Percentiles rank a stretch among this genome's conserved stretches.
These are phyloP conservation scores for Sycophaga agraensis DNA, from an alignment of 1,140 invertebrate genomes.

Conservation along the genomic window DNA sequence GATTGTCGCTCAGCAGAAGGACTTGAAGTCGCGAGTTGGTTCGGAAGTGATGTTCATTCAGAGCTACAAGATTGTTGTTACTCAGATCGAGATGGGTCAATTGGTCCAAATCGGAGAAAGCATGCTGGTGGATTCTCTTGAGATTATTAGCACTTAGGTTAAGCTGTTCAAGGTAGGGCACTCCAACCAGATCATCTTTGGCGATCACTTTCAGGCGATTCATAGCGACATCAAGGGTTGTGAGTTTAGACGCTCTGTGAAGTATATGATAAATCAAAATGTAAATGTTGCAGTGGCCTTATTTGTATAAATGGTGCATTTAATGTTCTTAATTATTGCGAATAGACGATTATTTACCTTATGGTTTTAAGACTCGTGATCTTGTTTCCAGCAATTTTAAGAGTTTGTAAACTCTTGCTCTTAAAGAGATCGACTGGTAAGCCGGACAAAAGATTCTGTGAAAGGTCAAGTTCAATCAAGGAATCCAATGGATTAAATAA, in stretches of 20 bases:
- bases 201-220: conserved; percentile 65
- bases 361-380: conserved; percentile 8
- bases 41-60: conserved; percentile 66
- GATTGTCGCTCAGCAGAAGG: conserved; percentile 68
- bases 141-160: conserved; percentile 66
- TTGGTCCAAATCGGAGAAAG: conserved; percentile 64
- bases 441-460: conserved; percentile 63
- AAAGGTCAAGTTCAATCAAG: conserved; percentile 69
- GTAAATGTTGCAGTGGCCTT: too few species aligned
- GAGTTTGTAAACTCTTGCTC: conserved; percentile 62
- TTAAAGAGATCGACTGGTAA: conserved; percentile 63
- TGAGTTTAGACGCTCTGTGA: conserved; percentile 58
- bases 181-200: conserved; percentile 65
- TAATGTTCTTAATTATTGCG: background rate
- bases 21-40: conserved; percentile 68
- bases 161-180: conserved; percentile 65
- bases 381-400: conserved; percentile 50
- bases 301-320: too few species aligned
- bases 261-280: background rate
- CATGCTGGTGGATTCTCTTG: conserved; percentile 66
- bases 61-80: conserved; percentile 63
- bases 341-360: background rate
- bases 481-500: conserved; percentile 62
- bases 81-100: conserved; percentile 70
- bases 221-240: conserved; percentile 65